Percentiles rank a stretch among this genome's conserved stretches.
Evolutionary conservation across 2,113 vertebrate genomes (phyloP).

Genomic region (Thomomys bottae): DNA sequence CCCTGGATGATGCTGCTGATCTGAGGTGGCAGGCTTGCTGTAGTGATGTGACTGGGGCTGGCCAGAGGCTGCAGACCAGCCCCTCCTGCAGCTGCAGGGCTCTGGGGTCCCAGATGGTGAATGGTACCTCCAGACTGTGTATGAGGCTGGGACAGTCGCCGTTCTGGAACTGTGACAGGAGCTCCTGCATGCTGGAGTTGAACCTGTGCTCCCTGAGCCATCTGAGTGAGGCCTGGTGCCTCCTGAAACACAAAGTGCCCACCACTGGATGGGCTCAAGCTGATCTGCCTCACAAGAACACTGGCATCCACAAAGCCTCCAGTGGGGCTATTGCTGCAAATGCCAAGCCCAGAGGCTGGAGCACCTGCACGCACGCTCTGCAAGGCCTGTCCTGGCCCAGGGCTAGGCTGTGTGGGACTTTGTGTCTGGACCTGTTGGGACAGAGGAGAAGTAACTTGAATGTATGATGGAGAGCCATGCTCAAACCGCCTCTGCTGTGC

Average conservation of each 20-base stretch:
- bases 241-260: conserved; percentile 94
- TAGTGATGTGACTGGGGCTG: conserved; percentile 91
- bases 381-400: conserved; percentile 84
- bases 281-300: conserved; percentile 91
- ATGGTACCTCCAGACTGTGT: conserved; percentile 90
- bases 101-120: conserved; percentile 93
- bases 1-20: conserved; percentile 94
- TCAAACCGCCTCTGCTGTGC: conserved; percentile 90
- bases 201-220: conserved; percentile 87
- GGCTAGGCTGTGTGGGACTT: conserved; percentile 91
- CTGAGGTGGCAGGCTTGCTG: conserved; percentile 91
- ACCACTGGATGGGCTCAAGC: conserved; percentile 86
- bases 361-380: conserved; percentile 87
- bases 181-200: conserved; percentile 86
- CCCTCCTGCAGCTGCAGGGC: conserved; percentile 87
- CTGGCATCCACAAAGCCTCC: conserved; percentile 89
- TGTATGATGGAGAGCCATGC: conserved; percentile 89
- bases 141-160: conserved; percentile 83
- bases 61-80: conserved; percentile 84
- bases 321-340: conserved; percentile 89
- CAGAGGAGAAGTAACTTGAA: conserved; percentile 91
- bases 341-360: conserved; percentile 84
- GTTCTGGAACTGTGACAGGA: conserved; percentile 84
- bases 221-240: conserved; percentile 90
- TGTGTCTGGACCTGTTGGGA: conserved; percentile 91